phyloP scores from a whole-genome alignment of 2,797 vertebrate genomes.

The Xerus rutilus region DNA sequence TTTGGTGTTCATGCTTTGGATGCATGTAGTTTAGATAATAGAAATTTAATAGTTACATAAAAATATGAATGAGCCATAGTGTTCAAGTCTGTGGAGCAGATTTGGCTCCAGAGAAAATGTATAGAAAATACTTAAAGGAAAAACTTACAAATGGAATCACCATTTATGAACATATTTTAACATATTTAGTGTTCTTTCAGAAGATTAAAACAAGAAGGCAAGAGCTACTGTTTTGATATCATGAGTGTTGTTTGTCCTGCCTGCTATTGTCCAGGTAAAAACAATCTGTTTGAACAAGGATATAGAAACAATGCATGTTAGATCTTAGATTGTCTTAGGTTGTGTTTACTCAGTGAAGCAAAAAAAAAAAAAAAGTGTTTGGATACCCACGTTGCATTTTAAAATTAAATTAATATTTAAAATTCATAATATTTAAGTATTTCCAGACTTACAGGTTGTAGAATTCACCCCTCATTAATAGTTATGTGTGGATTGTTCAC shows the following conservation, averaged over 20 bases:
- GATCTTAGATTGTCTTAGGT: background rate
- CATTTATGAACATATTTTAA: background rate
- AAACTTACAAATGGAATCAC: constrained; percentile 23
- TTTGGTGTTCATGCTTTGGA: constrained; percentile 58
- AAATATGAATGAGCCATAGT: constrained; percentile 16
- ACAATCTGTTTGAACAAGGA: background rate
- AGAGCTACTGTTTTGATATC: background rate
- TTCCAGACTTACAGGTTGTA: background rate
- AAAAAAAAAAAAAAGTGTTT: background rate
- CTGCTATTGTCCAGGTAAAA: background rate
- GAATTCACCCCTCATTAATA: background rate
- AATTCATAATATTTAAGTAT: background rate
- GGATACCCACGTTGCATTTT: background rate
- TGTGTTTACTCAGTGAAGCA: background rate
- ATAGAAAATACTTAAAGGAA: constrained; percentile 29
- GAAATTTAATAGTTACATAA: constrained; percentile 64
- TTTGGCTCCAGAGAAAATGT: constrained; percentile 67
- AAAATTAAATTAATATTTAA: constrained; percentile 4
- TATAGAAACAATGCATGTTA: background rate
- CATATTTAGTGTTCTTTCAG: background rate
- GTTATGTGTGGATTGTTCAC: background rate
- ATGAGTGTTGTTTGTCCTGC: background rate
- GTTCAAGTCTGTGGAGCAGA: constrained; percentile 62
- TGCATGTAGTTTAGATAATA: constrained; percentile 63
- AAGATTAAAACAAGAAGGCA: background rate